Evolutionary conservation across 1,140 invertebrate genomes (phyloP).

Genomic region (Coenobita brevimanus): DNA sequence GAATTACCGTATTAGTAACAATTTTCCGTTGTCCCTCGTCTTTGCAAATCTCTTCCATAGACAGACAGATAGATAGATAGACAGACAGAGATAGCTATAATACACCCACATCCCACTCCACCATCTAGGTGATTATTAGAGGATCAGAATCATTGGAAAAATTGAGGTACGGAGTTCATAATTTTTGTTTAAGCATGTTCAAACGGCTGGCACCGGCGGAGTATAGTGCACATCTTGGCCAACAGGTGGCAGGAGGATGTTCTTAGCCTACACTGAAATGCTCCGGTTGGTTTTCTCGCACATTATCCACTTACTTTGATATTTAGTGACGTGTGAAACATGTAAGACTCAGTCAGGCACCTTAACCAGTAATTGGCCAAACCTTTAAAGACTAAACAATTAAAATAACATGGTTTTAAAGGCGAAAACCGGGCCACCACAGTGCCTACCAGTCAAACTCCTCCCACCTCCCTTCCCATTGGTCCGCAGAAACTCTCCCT

Average conservation of each 20-base stretch:
- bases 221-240: constrained; percentile 39
- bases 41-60: not conserved
- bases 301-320: not conserved
- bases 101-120: too few relatives aligned
- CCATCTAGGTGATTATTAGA: too few relatives aligned
- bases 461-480: too few relatives aligned
- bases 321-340: not conserved
- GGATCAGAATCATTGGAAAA: not conserved
- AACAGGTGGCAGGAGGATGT: not conserved
- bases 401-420: constrained; percentile 9
- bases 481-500: not conserved
- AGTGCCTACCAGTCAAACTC: constrained; percentile 39
- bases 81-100: too few relatives aligned
- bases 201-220: constrained; percentile 41
- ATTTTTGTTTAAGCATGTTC: not conserved
- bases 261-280: constrained; percentile 8
- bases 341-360: not conserved
- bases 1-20: constrained; percentile 55
- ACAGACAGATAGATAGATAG: too few relatives aligned
- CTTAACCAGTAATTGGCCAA: not conserved
- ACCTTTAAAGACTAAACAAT: constrained; percentile 22
- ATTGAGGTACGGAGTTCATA: not conserved
- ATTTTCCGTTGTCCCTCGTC: not conserved
- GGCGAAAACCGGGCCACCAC: constrained; percentile 1
- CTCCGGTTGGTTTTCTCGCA: not conserved